phyloP scores from a whole-genome alignment of 2,797 vertebrate genomes.

The Hafferia zeledoni region DNA sequence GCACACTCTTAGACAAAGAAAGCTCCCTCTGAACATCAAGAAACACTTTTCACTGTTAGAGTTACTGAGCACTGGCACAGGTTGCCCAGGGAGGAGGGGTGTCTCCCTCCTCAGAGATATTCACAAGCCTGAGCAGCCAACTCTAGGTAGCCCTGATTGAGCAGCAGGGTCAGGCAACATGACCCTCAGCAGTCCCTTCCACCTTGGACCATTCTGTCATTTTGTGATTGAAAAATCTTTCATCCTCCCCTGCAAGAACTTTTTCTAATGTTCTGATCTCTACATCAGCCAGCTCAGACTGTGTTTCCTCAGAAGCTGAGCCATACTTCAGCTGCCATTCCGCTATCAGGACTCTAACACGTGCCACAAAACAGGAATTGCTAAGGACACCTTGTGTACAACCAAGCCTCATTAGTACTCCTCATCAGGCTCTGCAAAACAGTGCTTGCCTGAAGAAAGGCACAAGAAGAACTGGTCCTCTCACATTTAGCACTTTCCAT shows the following conservation, averaged over 20 bases:
- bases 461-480: background rate
- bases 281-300: background rate
- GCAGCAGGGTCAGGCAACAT: accelerated
- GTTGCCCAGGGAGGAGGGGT: background rate
- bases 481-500: background rate
- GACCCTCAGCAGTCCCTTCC: background rate
- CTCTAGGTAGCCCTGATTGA: background rate
- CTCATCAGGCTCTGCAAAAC: background rate
- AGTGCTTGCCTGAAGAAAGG: background rate
- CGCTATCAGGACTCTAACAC: background rate
- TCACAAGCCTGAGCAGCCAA: background rate
- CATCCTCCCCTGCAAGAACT: background rate
- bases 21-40: background rate
- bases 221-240: background rate
- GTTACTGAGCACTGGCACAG: background rate
- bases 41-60: background rate
- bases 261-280: background rate
- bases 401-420: background rate
- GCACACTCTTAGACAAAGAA: background rate
- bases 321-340: background rate
- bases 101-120: background rate
- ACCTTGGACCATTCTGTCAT: background rate
- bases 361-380: background rate
- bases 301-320: background rate
- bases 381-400: background rate